These are phyloP conservation scores for Zeus faber DNA, from an alignment of 2,113 vertebrate species.

Conservation along the genomic window DNA sequence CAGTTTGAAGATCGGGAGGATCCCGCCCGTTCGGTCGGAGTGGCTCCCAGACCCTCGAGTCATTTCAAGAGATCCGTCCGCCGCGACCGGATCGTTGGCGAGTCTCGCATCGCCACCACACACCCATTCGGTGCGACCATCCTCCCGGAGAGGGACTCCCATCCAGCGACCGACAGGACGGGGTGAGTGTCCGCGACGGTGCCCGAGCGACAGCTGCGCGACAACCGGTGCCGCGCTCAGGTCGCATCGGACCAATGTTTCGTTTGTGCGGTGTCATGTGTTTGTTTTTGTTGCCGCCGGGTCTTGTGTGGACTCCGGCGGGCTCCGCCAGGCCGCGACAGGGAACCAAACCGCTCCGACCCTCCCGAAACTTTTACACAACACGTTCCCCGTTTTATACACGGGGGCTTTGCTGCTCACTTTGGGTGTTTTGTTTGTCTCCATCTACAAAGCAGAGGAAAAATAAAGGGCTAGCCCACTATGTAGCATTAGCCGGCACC, in stretches of 20 bases:
- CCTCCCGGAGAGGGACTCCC: constrained; percentile 48
- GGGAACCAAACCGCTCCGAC: neutral
- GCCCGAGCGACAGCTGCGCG: neutral
- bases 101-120: neutral
- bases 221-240: neutral
- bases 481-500: neutral
- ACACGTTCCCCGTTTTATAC: neutral
- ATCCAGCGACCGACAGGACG: constrained; percentile 44
- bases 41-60: too few relatives aligned
- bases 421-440: neutral
- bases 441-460: neutral
- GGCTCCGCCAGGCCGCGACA: constrained; percentile 48
- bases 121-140: constrained; percentile 46
- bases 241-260: neutral
- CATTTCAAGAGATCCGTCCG: too few relatives aligned
- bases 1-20: too few relatives aligned
- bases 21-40: too few relatives aligned
- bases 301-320: constrained; percentile 16
- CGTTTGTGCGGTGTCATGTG: neutral
- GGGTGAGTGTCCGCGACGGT: constrained; percentile 55
- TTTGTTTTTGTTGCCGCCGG: neutral
- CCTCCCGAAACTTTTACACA: neutral
- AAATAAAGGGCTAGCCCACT: neutral
- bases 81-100: too few relatives aligned
- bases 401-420: neutral